A percentile compares a stretch with the other conserved stretches of the same genome.
phyloP scores from a whole-genome alignment of 2,797 vertebrate species.

The Darevskia mixta region DNA sequence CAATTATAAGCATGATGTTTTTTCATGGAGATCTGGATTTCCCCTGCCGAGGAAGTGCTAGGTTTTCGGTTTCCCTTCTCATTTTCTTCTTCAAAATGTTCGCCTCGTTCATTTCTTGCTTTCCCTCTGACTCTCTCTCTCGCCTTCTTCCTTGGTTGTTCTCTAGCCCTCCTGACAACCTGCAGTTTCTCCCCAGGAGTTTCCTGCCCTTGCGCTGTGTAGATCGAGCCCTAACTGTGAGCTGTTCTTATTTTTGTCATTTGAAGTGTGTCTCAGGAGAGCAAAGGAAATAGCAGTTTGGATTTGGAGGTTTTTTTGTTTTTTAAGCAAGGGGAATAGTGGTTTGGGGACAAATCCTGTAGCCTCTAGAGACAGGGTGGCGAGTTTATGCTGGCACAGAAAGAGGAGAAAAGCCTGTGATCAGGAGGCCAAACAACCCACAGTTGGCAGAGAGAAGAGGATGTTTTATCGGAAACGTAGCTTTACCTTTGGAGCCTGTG shows the following conservation, averaged over 20 bases:
- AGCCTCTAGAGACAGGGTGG: neutral
- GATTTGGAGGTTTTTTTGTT: neutral
- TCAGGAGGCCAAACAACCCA: constrained; percentile 32
- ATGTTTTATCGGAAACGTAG: constrained; percentile 66
- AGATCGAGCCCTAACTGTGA: neutral
- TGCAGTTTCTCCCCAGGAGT: constrained; percentile 28
- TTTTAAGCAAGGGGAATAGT: neutral
- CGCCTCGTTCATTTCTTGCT: neutral
- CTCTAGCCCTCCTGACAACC: constrained; percentile 10
- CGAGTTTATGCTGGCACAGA: neutral
- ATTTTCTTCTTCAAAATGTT: neutral
- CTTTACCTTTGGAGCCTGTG: constrained; percentile 49
- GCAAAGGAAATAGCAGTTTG: constrained; percentile 29
- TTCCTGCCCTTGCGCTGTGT: neutral
- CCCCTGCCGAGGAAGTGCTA: neutral
- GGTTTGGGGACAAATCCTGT: neutral
- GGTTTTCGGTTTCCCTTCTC: neutral
- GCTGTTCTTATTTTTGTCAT: constrained; percentile 11
- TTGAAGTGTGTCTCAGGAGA: constrained; percentile 39
- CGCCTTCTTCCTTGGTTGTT: neutral
- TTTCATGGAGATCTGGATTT: neutral
- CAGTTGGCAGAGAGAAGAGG: constrained; percentile 19
- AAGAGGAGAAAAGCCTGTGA: constrained; percentile 24
- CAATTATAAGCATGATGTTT: neutral
- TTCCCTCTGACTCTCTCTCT: too few species aligned